Base-by-base conservation (phyloP, 2,888 invertebrate genomes). In the Bruchidius siliquastri region DNA sequence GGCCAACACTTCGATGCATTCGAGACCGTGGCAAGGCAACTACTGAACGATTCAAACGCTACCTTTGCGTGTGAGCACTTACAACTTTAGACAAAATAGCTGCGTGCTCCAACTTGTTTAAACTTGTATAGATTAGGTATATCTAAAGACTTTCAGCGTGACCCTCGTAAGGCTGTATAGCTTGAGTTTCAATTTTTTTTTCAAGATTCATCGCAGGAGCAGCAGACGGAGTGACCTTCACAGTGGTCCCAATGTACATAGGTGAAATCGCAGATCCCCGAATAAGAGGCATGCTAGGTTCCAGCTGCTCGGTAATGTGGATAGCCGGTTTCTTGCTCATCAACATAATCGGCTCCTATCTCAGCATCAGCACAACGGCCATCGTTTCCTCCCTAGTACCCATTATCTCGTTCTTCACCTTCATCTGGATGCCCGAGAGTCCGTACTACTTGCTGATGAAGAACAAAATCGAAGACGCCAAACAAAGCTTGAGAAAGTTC, bases 281-380 rank as follows among this genome's bases (percentile, higher is more conserved):
- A 21, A 86, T 90, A 20, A 84, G 91, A 30, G 91, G 91, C 68
- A 87, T 90, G 72, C 88, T 92, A 73, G 91, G 91, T n/a, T 89
- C 90, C 22, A 88, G 90, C 77, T 89, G 90, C 79, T 89, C 91
- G 21, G 85, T 90, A 77, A 88, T 81, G 6, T 87, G 89, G 78
- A 88, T 88, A 70, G 84, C 89, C 81, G 91, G 91, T 77, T 89
- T 90, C 83, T 87, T 91, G 81, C 84, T 90, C 80, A 90, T 91
- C 77, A 91, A 90, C 85, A 87, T 90, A 82, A 88, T 91, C 79
- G 75, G 80, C 10, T 80, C 80, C 70, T 86, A 85, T 73, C 80
- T 88, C 2, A 84, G 85, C 13, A 91, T 90, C 84, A 82, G 84
- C 30, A 83, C 84, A 21, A 82, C 90, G 21, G 90, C 90, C 20